Evolutionary conservation across 2,888 invertebrate species (phyloP).

Genomic region (Tenodera sinensis): DNA sequence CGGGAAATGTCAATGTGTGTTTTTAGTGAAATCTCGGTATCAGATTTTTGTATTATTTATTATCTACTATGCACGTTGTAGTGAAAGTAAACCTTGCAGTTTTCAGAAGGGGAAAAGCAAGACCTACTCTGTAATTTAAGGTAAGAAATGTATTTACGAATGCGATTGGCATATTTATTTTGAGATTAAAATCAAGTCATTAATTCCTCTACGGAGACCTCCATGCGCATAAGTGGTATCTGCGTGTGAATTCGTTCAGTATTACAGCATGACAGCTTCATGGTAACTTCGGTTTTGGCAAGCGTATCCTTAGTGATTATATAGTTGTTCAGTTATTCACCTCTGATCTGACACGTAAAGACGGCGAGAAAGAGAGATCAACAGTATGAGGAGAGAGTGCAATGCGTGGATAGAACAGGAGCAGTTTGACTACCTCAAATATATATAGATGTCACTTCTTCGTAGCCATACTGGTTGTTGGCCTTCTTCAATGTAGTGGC

Average conservation of each 20-base stretch:
- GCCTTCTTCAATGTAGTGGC: not conserved
- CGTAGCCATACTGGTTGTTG: not conserved
- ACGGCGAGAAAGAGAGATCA: not conserved
- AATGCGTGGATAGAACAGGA: not conserved
- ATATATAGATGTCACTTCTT: not conserved
- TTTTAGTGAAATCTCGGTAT: too few species aligned
- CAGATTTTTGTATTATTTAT: too few species aligned
- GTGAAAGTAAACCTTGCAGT: too few species aligned
- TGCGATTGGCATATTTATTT: too few species aligned
- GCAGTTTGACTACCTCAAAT: not conserved
- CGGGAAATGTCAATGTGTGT: too few species aligned
- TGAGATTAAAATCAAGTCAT: not conserved
- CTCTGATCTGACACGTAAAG: not conserved
- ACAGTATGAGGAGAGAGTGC: not conserved
- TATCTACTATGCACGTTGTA: too few species aligned
- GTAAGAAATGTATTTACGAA: too few species aligned
- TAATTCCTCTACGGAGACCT: not conserved
- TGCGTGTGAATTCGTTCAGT: not conserved
- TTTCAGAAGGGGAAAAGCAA: too few species aligned
- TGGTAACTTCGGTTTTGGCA: not conserved
- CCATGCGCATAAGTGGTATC: not conserved
- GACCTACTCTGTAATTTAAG: too few species aligned
- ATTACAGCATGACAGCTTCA: not conserved
- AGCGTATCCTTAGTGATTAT: not conserved
- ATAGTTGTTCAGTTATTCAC: not conserved